Evolutionary conservation across 2,888 invertebrate species (phyloP), one percentile per base, ranked within the genome.

Genomic region (Cheilosia grossa): DNA sequence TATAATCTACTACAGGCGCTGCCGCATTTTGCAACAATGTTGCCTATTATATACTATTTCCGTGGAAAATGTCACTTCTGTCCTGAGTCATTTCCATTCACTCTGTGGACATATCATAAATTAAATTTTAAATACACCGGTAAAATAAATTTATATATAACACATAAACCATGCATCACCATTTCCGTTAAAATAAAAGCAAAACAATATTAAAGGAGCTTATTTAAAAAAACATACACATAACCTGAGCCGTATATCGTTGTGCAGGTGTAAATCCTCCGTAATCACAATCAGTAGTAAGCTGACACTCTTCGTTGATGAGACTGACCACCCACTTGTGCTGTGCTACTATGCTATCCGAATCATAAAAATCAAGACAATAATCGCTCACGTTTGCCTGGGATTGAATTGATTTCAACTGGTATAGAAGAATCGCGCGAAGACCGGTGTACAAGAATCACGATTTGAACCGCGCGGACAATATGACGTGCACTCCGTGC

Each of bases 351-450:
- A 83, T 75, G 70, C 66, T 61, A 53, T 53, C 61, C 61, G 81
- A 85, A 85, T 85, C 80, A 85, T 85, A 85, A 77, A 80, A 81
- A 81, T 77, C 81, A 77, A 75, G 72, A 83, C 73, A 79, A 85
- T 75, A 81, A 85, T 80, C 85, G 81, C 80, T 77, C 85, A 81
- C 85, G 81, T 85, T 81, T 81, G 58, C 9, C 42, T 73, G 40
- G 19, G 40, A 79, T 47, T 47, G 17, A 47, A 17, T 19, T 10
- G 37, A 37, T 37, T 42, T 69, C 66, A 66, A 66, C 51, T 70
- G 42, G 27, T 72, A 47, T 27, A 66, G 21, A 49, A 63, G 19
- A 56, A 67, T 73, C 47, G 74, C 74, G 73, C 54, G 49, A 78
- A 63, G 21, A 58, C 66, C 51, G 53, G 30, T 24, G 53, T 63